Percentiles rank a stretch among this genome's conserved stretches.
Evolutionary conservation across 2,797 vertebrate genomes (phyloP).

Genomic region (Notolepis coatsorum): DNA sequence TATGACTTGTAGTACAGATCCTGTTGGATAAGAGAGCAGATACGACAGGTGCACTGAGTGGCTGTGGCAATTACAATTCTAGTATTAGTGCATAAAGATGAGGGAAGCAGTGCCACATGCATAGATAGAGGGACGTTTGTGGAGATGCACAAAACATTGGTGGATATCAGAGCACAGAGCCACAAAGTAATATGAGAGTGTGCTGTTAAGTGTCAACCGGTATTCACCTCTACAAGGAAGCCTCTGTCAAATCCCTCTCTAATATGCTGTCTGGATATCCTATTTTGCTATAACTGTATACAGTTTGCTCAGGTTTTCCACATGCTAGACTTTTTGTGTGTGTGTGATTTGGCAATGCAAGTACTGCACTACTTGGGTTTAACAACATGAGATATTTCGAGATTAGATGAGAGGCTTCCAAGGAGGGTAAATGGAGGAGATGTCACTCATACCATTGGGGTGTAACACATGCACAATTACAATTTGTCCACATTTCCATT

Average conservation of each 20-base stretch:
- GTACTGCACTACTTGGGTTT: not conserved
- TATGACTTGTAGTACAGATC: conserved; percentile 99
- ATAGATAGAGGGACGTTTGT: too few relatives aligned
- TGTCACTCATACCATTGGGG: too few relatives aligned
- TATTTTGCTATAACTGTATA: not conserved
- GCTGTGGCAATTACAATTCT: not conserved
- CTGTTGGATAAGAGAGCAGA: conserved; percentile 64
- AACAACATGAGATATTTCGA: too few relatives aligned
- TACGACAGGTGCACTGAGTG: not conserved
- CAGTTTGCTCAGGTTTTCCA: not conserved
- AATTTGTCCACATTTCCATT: too few relatives aligned
- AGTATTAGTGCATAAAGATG: not conserved
- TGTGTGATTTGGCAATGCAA: not conserved
- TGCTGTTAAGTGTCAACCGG: too few relatives aligned
- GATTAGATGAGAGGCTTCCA: too few relatives aligned
- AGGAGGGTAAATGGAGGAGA: too few relatives aligned
- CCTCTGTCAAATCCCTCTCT: not conserved
- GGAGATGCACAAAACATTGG: too few relatives aligned
- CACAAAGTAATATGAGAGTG: too few relatives aligned
- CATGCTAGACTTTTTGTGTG: not conserved
- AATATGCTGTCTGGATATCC: not conserved
- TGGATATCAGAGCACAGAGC: too few relatives aligned
- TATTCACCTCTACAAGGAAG: not conserved
- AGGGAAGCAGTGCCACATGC: not conserved
- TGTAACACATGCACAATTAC: too few relatives aligned